Evolutionary conservation across 2,113 vertebrate genomes (phyloP).

Genomic region (Martes martes): DNA sequence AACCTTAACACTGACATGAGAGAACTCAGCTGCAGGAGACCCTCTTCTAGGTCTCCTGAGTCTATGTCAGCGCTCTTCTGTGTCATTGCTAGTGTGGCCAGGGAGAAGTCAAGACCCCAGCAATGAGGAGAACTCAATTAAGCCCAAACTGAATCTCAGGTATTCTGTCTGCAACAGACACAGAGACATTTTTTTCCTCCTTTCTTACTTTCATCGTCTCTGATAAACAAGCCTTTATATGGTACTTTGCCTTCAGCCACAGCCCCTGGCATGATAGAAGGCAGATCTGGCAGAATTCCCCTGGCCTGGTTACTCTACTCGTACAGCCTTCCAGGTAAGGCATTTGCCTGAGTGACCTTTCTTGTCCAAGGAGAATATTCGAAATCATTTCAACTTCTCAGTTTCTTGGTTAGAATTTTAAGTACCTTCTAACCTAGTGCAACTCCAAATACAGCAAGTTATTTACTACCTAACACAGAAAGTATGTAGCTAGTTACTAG

Average conservation of each 20-base stretch:
- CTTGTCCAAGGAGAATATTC: neutral
- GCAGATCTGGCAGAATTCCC: accelerated
- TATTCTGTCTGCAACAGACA: neutral
- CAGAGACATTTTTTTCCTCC: neutral
- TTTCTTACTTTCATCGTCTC: neutral
- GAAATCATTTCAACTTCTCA: neutral
- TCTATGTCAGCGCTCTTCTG: accelerated
- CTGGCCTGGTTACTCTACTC: neutral
- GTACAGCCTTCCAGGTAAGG: too few relatives aligned
- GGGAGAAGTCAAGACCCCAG: neutral
- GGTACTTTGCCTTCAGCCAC: neutral
- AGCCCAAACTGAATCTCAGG: neutral
- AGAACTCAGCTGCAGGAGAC: neutral
- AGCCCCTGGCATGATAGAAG: neutral
- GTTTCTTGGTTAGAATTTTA: neutral
- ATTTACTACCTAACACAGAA: neutral
- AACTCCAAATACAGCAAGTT: constrained; percentile 39
- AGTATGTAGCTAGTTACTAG: neutral
- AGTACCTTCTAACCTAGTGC: neutral
- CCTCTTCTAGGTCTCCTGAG: neutral
- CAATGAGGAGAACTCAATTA: neutral
- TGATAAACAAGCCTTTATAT: neutral
- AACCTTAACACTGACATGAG: neutral
- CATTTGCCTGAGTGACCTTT: neutral
- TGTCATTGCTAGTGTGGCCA: neutral